Base-by-base conservation (phyloP, 1,140 invertebrate genomes). In the Euwallacea fornicatus region DNA sequence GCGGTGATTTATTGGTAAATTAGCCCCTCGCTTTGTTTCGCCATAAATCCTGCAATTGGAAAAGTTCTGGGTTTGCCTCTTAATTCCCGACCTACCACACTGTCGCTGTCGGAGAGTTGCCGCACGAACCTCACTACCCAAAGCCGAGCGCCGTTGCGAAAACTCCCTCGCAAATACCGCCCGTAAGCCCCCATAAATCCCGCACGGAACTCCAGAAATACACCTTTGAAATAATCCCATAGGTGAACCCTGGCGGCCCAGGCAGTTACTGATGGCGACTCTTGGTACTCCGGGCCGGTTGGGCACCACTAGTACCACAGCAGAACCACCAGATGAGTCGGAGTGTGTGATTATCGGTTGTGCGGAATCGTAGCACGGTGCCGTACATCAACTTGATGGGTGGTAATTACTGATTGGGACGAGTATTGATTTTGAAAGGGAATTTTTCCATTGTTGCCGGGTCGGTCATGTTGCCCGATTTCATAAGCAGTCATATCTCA, bases 291-390 rank as follows among this genome's bases (percentile, higher is more conserved):
- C 21, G 21, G 21, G 21, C 21, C 21, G 21, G 1, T 33, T 33
- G 21, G 21, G 46, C 13, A 50, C 46, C 46, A 10, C 9, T 61
- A 41, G 59, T 43, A 61, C 42, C 11, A 61, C 43, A 42, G 54
- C 16, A 13, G 61, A 42, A 54, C 21, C 42, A n/a, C 42, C 59
- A 43, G 66, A n/a, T 69, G 59, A 43, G 66, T 61, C 60, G 68
- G 54, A 71, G 61, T 58, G 63, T 71, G 42, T 71, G 69, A 71
- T 71, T 71, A 71, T 71, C 69, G 69, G 69, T 71, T 71, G 63
- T 53, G 55, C 55, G 50, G 69, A 71, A 71, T 71, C 69, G 69
- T 63, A 70, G 61, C 68, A 50, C 61, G 61, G 59, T 63, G 68
- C 68, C 59, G 68, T 71, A 71, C 58, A 71, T 71, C 69, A 71